phyloP scores from a whole-genome alignment of 2,888 invertebrate species.

The Lucinisca nassula region DNA sequence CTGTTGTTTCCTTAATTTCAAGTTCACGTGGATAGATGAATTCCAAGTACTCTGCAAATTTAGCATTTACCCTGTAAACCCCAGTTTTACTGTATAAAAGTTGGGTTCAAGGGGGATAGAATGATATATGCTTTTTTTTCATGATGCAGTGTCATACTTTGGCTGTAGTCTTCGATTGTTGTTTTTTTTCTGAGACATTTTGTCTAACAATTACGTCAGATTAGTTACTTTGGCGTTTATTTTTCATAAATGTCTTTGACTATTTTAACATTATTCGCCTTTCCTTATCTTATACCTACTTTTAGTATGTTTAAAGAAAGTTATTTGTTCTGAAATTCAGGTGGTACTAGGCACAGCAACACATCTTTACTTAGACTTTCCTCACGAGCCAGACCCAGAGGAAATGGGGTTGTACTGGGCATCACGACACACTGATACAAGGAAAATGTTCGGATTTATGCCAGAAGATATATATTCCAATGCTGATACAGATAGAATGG shows the following conservation, averaged over 20 bases:
- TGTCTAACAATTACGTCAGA: not conserved
- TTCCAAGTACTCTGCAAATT: no score
- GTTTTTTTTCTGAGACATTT: no score
- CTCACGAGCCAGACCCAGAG: constrained; percentile 82
- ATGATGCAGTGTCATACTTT: no score
- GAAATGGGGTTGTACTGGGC: constrained; percentile 86
- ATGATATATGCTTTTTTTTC: no score
- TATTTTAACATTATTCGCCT: not conserved
- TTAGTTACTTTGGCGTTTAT: not conserved
- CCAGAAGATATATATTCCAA: constrained; percentile 78
- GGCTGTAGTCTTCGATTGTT: no score
- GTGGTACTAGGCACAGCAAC: constrained; percentile 82
- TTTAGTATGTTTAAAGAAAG: not conserved
- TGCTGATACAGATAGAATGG: constrained; percentile 74
- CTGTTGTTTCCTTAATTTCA: no score
- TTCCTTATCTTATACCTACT: not conserved
- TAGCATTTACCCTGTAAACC: no score
- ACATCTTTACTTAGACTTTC: constrained; percentile 83
- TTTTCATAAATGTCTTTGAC: not conserved
- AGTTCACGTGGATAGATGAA: no score
- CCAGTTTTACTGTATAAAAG: no score
- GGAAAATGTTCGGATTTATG: constrained; percentile 80
- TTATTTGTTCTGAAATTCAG: constrained; percentile 67
- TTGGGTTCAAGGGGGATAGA: no score
- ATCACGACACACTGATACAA: constrained; percentile 79